Percentiles rank a stretch among this genome's conserved stretches.
phyloP scores from a whole-genome alignment of 2,888 invertebrate species.

The Podotricha telesiphe region DNA sequence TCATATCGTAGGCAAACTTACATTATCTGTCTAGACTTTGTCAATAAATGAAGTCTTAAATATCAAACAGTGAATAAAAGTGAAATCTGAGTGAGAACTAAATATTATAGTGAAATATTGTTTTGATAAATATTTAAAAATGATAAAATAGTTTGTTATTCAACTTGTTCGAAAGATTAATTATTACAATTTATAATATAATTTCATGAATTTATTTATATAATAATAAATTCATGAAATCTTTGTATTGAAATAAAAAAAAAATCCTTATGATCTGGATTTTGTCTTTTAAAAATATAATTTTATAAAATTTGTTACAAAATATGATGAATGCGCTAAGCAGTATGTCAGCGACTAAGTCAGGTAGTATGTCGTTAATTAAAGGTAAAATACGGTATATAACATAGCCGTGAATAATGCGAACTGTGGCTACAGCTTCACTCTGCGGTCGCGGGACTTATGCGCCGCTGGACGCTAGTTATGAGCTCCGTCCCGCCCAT shows the following conservation, averaged over 20 bases:
- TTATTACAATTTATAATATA: too few species aligned
- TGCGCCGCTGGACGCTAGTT: constrained; percentile 73
- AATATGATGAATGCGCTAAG: not conserved
- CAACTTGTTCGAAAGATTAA: too few species aligned
- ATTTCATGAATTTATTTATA: too few species aligned
- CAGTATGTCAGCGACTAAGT: constrained; percentile 40
- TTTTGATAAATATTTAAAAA: not conserved
- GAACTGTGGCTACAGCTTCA: constrained; percentile 58
- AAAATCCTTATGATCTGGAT: too few species aligned
- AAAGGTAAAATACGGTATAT: constrained; percentile 51
- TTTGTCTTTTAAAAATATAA: not conserved
- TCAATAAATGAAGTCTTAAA: constrained; percentile 12
- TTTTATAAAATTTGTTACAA: not conserved
- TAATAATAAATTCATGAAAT: too few species aligned
- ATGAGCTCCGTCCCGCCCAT: constrained; percentile 66
- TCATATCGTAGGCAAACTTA: constrained; percentile 33
- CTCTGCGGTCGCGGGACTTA: constrained; percentile 75
- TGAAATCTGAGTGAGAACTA: not conserved
- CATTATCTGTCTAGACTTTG: constrained; percentile 2
- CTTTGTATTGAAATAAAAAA: too few species aligned
- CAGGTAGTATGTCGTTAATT: constrained; percentile 50
- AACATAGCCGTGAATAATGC: constrained; percentile 65
- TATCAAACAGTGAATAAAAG: not conserved
- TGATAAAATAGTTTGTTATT: not conserved
- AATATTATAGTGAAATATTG: not conserved